Base-by-base conservation (phyloP, 2,113 vertebrate species). In the Otolemur garnettii region DNA sequence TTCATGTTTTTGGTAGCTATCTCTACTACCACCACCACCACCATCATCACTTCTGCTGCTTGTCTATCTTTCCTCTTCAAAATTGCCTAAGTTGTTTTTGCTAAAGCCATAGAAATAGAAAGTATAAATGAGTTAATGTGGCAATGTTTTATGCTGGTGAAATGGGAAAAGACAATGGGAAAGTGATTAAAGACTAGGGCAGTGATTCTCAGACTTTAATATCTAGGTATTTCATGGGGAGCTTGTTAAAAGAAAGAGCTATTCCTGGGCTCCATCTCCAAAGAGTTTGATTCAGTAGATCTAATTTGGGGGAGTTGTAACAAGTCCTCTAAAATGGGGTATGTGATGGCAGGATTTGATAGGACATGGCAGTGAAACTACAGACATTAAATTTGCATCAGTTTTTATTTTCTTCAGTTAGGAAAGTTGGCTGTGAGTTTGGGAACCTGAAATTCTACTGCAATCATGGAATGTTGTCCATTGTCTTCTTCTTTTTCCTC, bases 71-170 rank as follows among this genome's bases (percentile, higher is more conserved):
- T 24, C 28, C 60, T 84, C 28, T 80, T 88, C 59, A 19, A 38
- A 83, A 50, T 35, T 83, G 42, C 14, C 13, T 18, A 64, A 78
- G 26, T 42, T 57, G 3, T 87, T 87, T 22, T 88, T 68, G 64
- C 64, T 28, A 38, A 74, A 94, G 53, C 38, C 7, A 38, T 14
- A 55, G 57, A 79, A 92, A 45, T 82, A 68, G 50, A 77, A 75
- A 88, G 19, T 53, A 17, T 84, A 68, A 62, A 19, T 69, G 57
- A 38, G 60, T 38, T 72, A 35, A 72, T 74, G 10, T 59, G 38
- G 38, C 80, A 33, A 55, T 78, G 10, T 77, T 95, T 86, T 87
- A 80, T 64, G 42, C 24, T 77, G 68, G 81, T 86, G 72, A 87
- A 82, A 68, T 55, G 22, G 33, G 33, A 91, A 82, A 72, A 77